Evolutionary conservation across 2,888 invertebrate genomes (phyloP), one percentile per base, ranked within the genome.

Genomic region (Brenthis ino): DNA sequence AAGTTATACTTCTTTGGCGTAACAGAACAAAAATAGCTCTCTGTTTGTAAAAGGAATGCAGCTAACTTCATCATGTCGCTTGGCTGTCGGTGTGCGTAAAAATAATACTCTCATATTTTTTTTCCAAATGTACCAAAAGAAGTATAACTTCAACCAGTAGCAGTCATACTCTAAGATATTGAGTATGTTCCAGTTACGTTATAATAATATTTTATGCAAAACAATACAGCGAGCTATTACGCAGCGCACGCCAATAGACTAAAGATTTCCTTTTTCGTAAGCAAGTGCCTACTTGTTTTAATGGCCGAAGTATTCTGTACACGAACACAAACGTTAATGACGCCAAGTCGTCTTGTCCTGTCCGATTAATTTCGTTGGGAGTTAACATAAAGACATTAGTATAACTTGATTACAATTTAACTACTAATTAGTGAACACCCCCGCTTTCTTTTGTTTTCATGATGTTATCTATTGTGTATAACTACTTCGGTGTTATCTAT

Each of bases 251-350:
- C 61, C 60, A 61, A 61, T 20, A 37, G 61, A 61, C 67, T 61
- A 48, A 11, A 55, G 55, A 67, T 61, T 67, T 61, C 67, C 67
- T 61, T 67, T 67, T 55, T 67, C 56, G 67, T 67, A 61, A 67
- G 24, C 50, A 61, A 37, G 33, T 50, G 16, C 50, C 60, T 43
- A 61, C 48, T 60, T 47, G 48, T 55, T 67, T 24, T 50, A 61
- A 56, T 55, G 55, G 60, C n/a, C 24, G 16, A 67, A n/a, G 61
- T 55, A 67, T 67, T 67, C 67, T 61, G 37, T 20, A 50, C 67
- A 67, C 67, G 61, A 48, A 37, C 33, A 16, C 13, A 33, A 48
- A 13, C 14, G 53, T 28, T 60, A 48, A 67, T 67, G 61, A 67
- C 61, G 67, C 54, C 66, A 47, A 16, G 48, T 47, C 57, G 66